phyloP scores from a whole-genome alignment of 2,888 invertebrate species.

The Tenthredo scrophulariae region DNA sequence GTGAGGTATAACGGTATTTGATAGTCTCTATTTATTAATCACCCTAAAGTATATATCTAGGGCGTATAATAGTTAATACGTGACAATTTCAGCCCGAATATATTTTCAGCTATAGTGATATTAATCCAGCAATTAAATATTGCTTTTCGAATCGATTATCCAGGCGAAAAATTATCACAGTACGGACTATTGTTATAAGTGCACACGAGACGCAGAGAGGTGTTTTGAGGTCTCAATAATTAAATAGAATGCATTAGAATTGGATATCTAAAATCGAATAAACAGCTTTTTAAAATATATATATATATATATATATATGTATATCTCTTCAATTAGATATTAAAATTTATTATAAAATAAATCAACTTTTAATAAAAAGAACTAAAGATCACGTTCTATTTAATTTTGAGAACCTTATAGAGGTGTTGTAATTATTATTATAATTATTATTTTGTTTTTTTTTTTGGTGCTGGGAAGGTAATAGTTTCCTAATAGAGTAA shows the following conservation, averaged over 20 bases:
- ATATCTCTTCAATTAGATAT: slow-evolving; percentile 1
- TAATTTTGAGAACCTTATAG: slow-evolving; percentile 33
- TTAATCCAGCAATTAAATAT: background rate
- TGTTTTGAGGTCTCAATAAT: slow-evolving; percentile 54
- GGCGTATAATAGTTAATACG: slow-evolving; percentile 61
- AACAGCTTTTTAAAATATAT: background rate
- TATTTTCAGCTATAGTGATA: background rate
- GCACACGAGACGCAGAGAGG: slow-evolving; percentile 75
- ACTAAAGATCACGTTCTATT: slow-evolving; percentile 2
- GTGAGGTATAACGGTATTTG: slow-evolving; percentile 72
- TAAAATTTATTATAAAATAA: background rate
- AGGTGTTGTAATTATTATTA: slow-evolving; percentile 25
- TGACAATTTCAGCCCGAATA: slow-evolving; percentile 39
- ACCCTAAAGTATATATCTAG: slow-evolving; percentile 54
- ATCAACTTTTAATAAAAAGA: background rate
- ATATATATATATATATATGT: background rate
- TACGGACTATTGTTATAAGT: slow-evolving; percentile 69
- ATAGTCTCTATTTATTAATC: slow-evolving; percentile 68
- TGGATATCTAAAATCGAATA: slow-evolving; percentile 14
- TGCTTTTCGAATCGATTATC: slow-evolving; percentile 37
- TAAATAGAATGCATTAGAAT: slow-evolving; percentile 21
- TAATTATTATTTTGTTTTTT: background rate
- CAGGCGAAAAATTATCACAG: slow-evolving; percentile 58
- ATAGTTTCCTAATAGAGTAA: slow-evolving; percentile 41
- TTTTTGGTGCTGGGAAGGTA: slow-evolving; percentile 39